phyloP scores from a whole-genome alignment of 1,140 invertebrate species.

The Drosophila rhopaloa region DNA sequence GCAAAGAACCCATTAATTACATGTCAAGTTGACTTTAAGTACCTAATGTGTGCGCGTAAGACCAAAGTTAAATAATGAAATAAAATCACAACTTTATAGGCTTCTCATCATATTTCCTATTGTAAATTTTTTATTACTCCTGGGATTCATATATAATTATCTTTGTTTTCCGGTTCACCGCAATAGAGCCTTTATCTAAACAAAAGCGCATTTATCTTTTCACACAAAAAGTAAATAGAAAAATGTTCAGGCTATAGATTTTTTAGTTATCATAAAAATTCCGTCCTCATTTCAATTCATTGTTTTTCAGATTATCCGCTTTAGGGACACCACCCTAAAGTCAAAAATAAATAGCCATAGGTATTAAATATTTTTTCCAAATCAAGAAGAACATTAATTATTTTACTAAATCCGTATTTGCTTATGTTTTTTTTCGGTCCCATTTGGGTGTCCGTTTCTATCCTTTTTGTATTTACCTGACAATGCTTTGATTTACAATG shows the following conservation, averaged over 20 bases:
- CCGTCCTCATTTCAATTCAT: no score
- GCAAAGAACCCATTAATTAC: no score
- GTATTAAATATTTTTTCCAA: not conserved
- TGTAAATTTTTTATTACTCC: no score
- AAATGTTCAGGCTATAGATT: no score
- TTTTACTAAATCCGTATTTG: constrained; percentile 17
- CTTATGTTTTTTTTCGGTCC: not conserved
- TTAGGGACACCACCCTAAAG: not conserved
- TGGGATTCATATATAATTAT: not conserved
- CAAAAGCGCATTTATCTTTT: no score
- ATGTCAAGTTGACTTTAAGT: not conserved
- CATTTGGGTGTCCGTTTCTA: not conserved
- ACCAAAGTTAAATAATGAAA: constrained; percentile 4
- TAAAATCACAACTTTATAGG: constrained; percentile 7
- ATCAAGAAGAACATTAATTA: constrained; percentile 7
- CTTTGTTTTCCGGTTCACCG: not conserved
- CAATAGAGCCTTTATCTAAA: no score
- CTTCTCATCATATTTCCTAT: no score
- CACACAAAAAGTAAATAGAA: no score
- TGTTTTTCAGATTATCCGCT: not conserved
- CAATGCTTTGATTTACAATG: constrained; percentile 26
- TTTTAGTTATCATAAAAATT: no score
- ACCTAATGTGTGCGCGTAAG: no score
- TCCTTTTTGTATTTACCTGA: constrained; percentile 9
- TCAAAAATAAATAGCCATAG: constrained; percentile 2